Base-by-base conservation (phyloP, 2,888 invertebrate species). In the Hetaerina titia region DNA sequence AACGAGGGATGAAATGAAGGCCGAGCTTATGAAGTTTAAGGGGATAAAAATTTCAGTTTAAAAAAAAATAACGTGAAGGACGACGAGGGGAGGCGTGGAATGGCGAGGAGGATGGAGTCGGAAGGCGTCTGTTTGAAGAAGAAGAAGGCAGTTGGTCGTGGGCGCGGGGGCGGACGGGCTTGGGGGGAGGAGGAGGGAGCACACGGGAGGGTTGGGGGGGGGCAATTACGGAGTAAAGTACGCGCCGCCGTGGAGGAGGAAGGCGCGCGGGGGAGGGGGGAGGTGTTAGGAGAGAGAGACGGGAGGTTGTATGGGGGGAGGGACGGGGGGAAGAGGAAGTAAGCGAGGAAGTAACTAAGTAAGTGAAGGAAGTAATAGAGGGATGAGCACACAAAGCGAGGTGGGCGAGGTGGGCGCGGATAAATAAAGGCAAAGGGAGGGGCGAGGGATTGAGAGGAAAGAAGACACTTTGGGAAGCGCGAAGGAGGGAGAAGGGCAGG, bases 1-100 rank as follows among this genome's bases (percentile, higher is more conserved):
- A 69, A n/a, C 69, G 69, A 69, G 69, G 69, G 22, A 69, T 8
- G n/a, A n/a, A 69, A 69, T 69, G 69, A 69, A 22, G 22, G 69
- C n/a, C 69, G 69, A n/a, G 69, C 69, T 69, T 69, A 69, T 69
- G 69, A 69, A 22, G 69, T 69, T 69, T 69, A 69, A 69, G 69
- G 19, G 69, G 69, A 69, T 69, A 69, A 69, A 69, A 69, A 69
- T 69, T 19, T 9, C 7, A 19, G 69, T n/a, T 69, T 69, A 69
- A 69, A 22, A 69, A 69, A 22, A 69, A 69, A 69, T n/a, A 22
- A 7, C 17, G 69, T 8, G n/a, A n/a, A 60, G 17, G 17, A 17
- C 22, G 69, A 69, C 5, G 22, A 8, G n/a, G 2, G 69, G n/a
- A n/a, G n/a, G 22, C 2, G 69, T 69, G 4, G 45, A 45, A 45